Percentiles rank a stretch among this genome's conserved stretches.
These are phyloP conservation scores for Acanthopagrus latus DNA, from an alignment of 2,797 vertebrate species.

Conservation along the genomic window DNA sequence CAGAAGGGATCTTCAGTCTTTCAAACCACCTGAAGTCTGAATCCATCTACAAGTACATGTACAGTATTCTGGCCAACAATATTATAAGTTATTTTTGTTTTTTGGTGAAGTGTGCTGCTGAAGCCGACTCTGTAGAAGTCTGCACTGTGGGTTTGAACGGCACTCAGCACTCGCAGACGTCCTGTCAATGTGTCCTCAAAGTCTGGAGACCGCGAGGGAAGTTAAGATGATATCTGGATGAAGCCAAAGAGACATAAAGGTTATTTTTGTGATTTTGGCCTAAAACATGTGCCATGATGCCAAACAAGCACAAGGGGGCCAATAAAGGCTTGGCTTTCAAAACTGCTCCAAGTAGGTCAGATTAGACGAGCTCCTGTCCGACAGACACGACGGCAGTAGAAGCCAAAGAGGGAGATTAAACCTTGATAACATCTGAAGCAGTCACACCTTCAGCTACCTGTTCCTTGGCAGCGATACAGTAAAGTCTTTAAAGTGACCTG, in stretches of 20 bases:
- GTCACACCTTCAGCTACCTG: slow-evolving; percentile 2
- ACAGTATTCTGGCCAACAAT: no score
- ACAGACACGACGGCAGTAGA: not conserved
- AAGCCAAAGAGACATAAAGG: not conserved
- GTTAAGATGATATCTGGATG: no score
- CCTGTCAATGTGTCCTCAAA: no score
- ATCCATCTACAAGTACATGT: no score
- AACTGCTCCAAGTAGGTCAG: slow-evolving; percentile 11
- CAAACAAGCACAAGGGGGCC: not conserved
- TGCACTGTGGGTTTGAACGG: no score
- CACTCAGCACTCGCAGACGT: no score
- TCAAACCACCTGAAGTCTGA: no score
- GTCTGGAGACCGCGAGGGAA: no score
- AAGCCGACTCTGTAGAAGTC: no score
- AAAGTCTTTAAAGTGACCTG: slow-evolving; percentile 30
- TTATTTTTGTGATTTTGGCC: not conserved
- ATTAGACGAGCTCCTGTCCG: slow-evolving; percentile 35
- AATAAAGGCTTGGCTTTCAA: not conserved
- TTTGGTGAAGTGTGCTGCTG: no score
- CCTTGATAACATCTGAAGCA: slow-evolving; percentile 28
- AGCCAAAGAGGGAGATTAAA: slow-evolving; percentile 42
- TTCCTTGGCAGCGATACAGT: not conserved
- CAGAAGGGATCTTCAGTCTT: not conserved
- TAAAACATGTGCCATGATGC: not conserved
- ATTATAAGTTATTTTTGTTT: no score